A percentile compares a stretch with the other conserved stretches of the same genome.
Conservation (phyloP, 2,888 invertebrate species). For the Leptinotarsa rubiginosa region DNA sequence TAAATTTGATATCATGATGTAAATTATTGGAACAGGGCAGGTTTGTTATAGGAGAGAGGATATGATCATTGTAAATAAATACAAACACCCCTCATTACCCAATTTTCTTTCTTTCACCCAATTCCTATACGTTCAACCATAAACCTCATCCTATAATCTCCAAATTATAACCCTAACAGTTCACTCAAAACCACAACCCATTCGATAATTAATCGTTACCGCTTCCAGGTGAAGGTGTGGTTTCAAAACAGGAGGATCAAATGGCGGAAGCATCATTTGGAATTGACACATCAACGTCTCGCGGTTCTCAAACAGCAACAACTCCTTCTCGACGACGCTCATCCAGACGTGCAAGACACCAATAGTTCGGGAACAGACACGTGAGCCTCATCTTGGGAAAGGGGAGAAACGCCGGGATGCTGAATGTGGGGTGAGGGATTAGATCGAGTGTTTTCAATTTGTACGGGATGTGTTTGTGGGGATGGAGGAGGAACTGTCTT, state of each 20-base stretch:
- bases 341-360: constrained; percentile 68
- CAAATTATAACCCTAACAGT: neutral
- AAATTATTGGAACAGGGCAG: no score
- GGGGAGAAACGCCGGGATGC: neutral
- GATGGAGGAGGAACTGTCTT: neutral
- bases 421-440: neutral
- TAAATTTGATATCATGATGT: no score
- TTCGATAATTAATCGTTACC: constrained; percentile 26
- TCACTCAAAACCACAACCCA: neutral
- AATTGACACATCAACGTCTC: constrained; percentile 88
- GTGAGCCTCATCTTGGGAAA: constrained; percentile 52
- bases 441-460: constrained; percentile 10
- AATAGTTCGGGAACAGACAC: constrained; percentile 63
- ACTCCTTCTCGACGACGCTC: constrained; percentile 66
- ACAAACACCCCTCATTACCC: no score
- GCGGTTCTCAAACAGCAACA: constrained; percentile 71
- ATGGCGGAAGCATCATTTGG: constrained; percentile 95
- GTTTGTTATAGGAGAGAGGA: no score
- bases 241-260: constrained; percentile 94
- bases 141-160: neutral
- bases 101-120: no score
- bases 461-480: neutral
- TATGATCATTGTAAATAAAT: no score
- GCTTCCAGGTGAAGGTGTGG: constrained; percentile 85
- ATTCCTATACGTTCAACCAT: no score